phyloP scores from a whole-genome alignment of 2,113 vertebrate species.

The Phasianus colchicus region DNA sequence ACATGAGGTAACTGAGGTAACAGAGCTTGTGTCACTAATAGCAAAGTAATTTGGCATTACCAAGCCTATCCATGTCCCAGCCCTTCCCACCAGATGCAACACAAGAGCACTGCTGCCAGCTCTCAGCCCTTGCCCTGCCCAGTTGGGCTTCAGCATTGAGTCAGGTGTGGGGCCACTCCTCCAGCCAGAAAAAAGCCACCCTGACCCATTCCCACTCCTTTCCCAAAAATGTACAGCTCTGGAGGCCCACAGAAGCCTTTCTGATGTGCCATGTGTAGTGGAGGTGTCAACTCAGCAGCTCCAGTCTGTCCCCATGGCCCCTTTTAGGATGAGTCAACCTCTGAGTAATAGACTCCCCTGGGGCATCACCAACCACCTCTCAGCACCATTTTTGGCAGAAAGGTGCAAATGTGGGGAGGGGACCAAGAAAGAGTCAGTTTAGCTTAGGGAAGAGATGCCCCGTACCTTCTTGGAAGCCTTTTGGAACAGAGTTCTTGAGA shows the following conservation, averaged over 20 bases:
- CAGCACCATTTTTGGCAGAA: neutral
- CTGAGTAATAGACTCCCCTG: neutral
- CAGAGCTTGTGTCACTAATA: neutral
- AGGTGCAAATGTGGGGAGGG: neutral
- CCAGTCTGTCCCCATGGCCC: neutral
- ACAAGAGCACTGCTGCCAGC: neutral
- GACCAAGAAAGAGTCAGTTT: neutral
- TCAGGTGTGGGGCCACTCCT: neutral
- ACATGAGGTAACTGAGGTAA: conserved; percentile 45
- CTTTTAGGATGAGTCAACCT: accelerated
- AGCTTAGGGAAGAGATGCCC: neutral
- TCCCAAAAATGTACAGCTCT: accelerated
- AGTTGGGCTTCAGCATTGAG: neutral
- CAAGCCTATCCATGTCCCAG: neutral
- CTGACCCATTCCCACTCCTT: neutral
- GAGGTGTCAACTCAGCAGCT: neutral
- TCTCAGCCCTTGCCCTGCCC: neutral
- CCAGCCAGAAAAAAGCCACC: neutral
- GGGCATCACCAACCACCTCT: neutral
- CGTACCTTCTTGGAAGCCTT: neutral
- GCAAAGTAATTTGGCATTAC: neutral
- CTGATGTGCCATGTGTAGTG: neutral
- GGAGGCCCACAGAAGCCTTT: neutral
- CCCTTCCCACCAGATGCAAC: neutral
- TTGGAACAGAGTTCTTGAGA: neutral